A percentile compares a stretch with the other conserved stretches of the same genome.
These are phyloP conservation scores for Alosa sapidissima DNA, from an alignment of 2,797 vertebrate species.

Conservation along the genomic window DNA sequence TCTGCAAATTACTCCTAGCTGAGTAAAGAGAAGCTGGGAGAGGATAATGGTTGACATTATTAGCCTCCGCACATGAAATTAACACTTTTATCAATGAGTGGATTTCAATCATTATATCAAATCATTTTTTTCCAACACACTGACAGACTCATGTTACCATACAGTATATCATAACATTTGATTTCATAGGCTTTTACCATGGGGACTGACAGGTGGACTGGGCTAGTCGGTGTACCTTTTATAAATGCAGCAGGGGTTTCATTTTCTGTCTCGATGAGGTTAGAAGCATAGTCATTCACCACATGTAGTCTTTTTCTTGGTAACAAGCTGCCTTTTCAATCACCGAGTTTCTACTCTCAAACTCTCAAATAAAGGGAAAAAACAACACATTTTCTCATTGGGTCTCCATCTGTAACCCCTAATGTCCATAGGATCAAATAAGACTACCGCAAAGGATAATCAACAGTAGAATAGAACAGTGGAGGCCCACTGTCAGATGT, in stretches of 20 bases:
- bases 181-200: background rate
- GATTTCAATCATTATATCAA: background rate
- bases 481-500: background rate
- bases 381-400: background rate
- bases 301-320: background rate
- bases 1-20: constrained; percentile 36
- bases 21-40: background rate
- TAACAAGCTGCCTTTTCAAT: background rate
- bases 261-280: background rate
- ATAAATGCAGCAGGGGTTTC: background rate
- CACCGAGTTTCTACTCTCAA: background rate
- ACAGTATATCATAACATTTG: background rate
- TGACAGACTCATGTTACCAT: background rate
- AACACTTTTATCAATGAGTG: constrained; percentile 2
- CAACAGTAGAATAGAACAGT: background rate
- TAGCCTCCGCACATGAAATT: background rate
- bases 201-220: background rate
- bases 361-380: background rate
- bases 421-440: background rate
- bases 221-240: background rate
- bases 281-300: background rate
- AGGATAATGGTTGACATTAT: background rate
- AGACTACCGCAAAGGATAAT: background rate
- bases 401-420: background rate
- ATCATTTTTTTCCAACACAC: background rate